Conservation (phyloP, 2,113 vertebrate genomes). For the Amblyornis subalaris region DNA sequence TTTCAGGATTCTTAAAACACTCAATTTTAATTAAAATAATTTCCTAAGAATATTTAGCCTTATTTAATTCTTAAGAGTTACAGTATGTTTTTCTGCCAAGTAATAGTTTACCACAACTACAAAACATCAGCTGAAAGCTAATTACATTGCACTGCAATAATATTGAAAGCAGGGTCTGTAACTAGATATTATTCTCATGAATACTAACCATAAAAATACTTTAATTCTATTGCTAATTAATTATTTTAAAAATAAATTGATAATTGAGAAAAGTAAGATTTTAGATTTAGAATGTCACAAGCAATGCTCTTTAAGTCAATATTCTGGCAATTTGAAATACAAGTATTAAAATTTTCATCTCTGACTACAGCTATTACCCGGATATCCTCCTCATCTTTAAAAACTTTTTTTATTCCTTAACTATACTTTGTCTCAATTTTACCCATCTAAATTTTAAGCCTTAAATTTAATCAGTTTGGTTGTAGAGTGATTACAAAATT, state of each 20-base stretch:
- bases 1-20: neutral
- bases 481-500: neutral
- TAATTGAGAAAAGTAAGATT: neutral
- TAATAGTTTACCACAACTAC: neutral
- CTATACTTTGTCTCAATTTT: neutral
- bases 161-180: neutral
- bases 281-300: neutral
- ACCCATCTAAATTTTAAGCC: neutral
- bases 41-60: neutral
- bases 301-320: neutral
- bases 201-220: neutral
- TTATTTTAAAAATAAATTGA: neutral
- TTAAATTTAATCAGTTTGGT: neutral
- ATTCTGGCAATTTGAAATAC: neutral
- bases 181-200: neutral
- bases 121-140: constrained; percentile 6
- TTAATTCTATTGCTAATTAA: neutral
- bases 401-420: neutral
- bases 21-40: neutral
- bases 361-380: neutral
- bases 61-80: neutral
- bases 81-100: neutral
- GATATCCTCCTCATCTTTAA: neutral
- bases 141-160: neutral
- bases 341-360: neutral